These are phyloP conservation scores for Napeogenes sylphis DNA, from an alignment of 2,888 invertebrate species.

Conservation along the genomic window DNA sequence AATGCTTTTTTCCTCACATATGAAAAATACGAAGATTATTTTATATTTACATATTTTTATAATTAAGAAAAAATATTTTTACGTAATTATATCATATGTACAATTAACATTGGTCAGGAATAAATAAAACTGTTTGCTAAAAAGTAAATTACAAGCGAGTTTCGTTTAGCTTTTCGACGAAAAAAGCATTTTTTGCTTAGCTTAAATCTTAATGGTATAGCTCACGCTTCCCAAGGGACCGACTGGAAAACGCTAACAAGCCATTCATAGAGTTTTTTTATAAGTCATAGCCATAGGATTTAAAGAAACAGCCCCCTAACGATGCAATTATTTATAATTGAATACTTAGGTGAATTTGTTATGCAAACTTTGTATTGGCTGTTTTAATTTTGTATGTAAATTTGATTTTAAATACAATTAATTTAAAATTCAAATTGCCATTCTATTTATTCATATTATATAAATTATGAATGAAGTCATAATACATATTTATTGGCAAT, in stretches of 20 bases:
- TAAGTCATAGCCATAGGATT: conserved; percentile 55
- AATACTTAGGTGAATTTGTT: conserved; percentile 47
- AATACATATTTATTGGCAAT: no score
- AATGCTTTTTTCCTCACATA: no score
- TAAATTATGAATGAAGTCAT: conserved; percentile 1
- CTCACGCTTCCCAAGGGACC: conserved; percentile 34
- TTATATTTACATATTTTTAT: no score
- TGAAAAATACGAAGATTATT: no score
- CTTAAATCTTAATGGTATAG: conserved; percentile 16
- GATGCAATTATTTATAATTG: conserved; percentile 63
- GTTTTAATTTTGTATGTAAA: conserved; percentile 41
- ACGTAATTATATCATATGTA: no score
- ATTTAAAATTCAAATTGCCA: conserved; percentile 31
- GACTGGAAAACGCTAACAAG: conserved; percentile 66
- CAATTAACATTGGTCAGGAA: no score
- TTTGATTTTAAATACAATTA: conserved; percentile 23
- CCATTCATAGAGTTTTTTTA: conserved; percentile 61
- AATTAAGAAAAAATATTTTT: no score
- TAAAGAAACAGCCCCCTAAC: conserved; percentile 56
- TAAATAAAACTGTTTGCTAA: not conserved
- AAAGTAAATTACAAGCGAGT: conserved; percentile 15
- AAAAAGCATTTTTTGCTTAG: no score
- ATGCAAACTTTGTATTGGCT: conserved; percentile 33
- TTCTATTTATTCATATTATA: conserved; percentile 16
- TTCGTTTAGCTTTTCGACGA: conserved; percentile 2